phyloP scores from a whole-genome alignment of 2,888 invertebrate genomes.

The Scaptodrosophila latifasciaeformis region DNA sequence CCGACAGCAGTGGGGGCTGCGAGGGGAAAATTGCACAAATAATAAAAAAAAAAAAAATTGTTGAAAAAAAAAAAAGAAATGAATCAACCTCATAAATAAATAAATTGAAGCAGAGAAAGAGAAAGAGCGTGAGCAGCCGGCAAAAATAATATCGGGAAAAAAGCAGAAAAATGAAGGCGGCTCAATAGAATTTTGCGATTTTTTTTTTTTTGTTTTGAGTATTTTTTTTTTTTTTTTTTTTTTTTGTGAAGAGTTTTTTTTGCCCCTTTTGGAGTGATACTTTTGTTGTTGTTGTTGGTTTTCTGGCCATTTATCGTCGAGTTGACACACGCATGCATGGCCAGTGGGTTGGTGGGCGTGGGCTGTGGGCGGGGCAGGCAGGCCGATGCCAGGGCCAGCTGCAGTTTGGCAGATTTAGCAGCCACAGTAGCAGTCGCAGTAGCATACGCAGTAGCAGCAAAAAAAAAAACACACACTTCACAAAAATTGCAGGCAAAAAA shows the following conservation, averaged over 20 bases:
- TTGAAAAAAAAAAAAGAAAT: constrained; percentile 49
- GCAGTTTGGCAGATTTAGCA: constrained; percentile 62
- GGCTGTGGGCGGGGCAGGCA: constrained; percentile 11
- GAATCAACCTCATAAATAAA: constrained; percentile 49
- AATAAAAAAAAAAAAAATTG: constrained; percentile 30
- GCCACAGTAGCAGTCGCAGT: constrained; percentile 24
- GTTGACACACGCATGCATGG: constrained; percentile 27
- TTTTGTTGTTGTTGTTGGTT: constrained; percentile 24
- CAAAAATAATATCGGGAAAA: constrained; percentile 30
- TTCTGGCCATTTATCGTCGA: constrained; percentile 44
- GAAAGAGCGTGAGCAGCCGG: constrained; percentile 4
- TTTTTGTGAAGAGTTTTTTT: too few relatives aligned
- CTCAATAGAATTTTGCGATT: constrained; percentile 14
- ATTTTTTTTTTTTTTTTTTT: constrained; percentile 4
- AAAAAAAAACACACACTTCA: constrained; percentile 47
- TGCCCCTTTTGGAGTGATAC: too few relatives aligned
- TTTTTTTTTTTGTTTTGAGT: constrained; percentile 8
- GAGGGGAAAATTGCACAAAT: not conserved
- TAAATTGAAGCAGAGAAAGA: constrained; percentile 62
- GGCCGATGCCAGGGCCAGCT: constrained; percentile 6
- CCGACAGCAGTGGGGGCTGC: too few relatives aligned
- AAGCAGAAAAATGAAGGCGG: constrained; percentile 43
- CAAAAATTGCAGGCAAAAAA: constrained; percentile 35
- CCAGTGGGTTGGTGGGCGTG: constrained; percentile 13
- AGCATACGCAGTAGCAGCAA: constrained; percentile 11